Evolutionary conservation across 2,888 invertebrate genomes (phyloP), one percentile per base, ranked within the genome.

Genomic region (Salticus scenicus): DNA sequence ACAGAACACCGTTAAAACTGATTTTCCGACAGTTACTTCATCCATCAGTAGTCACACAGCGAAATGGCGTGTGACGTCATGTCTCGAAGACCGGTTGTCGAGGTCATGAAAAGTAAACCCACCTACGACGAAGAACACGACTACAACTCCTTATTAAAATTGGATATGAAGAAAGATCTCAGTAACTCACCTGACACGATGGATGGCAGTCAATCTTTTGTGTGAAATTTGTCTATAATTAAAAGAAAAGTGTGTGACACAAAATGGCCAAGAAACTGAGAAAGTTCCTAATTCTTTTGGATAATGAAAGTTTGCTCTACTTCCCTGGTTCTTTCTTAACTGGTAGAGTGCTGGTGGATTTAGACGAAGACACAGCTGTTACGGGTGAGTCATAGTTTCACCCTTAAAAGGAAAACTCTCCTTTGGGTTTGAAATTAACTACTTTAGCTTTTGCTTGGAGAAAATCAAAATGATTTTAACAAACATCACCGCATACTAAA

Each of bases 261-360:
- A 27, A n/a, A 67, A 89, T 90, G 90, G 89, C 90, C 1, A 88
- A 96, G 90, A 97, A 97, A 92, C 93, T 98, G 89, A 93, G 96
- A 88, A 97, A 97, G 92, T 98, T 98, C 92, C 93, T 97, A 87
- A 97, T 98, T 90, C 94, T 97, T 88, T 97, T 98, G 92, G 97
- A 98, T 92, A 97, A 97, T 91, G 96, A 97, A 69, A 97, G 96
- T 89, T 92, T 98, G 88, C 92, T 98, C 85, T 98, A 97, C 92
- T 97, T 97, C 91, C 97, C 97, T 87, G 97, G 97, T 7, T 97
- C 97, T 92, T 97, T 97, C 92, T 92, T 97, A 88, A 96, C 96
- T 77, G 97, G 97, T 57, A 94, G 97, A 90, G 97, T 98, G 81
- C 93, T 98, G 77, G 95, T 98, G 91, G 97, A 98, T 91, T 92